A percentile compares a stretch with the other conserved stretches of the same genome.
Evolutionary conservation across 2,113 vertebrate genomes (phyloP).

Genomic region (Nyctibius bracteatus): DNA sequence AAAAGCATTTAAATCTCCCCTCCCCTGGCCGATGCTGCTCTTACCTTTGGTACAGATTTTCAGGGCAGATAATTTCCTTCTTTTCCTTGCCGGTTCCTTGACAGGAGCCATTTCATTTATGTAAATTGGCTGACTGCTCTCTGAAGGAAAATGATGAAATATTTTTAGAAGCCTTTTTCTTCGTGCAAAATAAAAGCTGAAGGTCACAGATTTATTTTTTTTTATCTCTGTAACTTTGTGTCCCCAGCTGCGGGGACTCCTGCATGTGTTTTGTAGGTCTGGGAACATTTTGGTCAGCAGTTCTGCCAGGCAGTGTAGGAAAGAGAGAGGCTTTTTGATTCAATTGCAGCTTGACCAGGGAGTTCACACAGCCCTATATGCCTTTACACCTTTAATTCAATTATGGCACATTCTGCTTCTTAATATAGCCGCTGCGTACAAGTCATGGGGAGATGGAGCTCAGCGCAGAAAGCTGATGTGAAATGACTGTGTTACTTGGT

Average conservation of each 20-base stretch:
- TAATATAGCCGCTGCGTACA: conserved; percentile 10
- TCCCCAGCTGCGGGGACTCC: not conserved
- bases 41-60: conserved; percentile 53
- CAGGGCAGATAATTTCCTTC: conserved; percentile 33
- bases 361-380: conserved; percentile 18
- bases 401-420: conserved; percentile 41
- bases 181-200: conserved; percentile 1
- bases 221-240: conserved; percentile 9
- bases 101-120: conserved; percentile 35
- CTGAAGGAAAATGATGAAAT: conserved; percentile 10
- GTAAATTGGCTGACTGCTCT: conserved; percentile 42
- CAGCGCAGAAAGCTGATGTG: not conserved
- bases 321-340: conserved; percentile 45
- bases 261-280: not conserved
- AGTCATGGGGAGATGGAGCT: not conserved
- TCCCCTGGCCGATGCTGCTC: not conserved
- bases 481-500: conserved; percentile 27
- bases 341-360: conserved; percentile 37
- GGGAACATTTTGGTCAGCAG: conserved; percentile 39
- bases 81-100: conserved; percentile 28
- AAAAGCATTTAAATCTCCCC: conserved; percentile 49
- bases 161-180: conserved; percentile 54
- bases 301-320: conserved; percentile 33
- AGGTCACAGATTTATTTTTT: conserved; percentile 38
- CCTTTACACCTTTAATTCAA: conserved; percentile 67